Evolutionary conservation across 2,113 vertebrate genomes (phyloP), one percentile per base, ranked within the genome.

Genomic region (Dasypus novemcinctus): DNA sequence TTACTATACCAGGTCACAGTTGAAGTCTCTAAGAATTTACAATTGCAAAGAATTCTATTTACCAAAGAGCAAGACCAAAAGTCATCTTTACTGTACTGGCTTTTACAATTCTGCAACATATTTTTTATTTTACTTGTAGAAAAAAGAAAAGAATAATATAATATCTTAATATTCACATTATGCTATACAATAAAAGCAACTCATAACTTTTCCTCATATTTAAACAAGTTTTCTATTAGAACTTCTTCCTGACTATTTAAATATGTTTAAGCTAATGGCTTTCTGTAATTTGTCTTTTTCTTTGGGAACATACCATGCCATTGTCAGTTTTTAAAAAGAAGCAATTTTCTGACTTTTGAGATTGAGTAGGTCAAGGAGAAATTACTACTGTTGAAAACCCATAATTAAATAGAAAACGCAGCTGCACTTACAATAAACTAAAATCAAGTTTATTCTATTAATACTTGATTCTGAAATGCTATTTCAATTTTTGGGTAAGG

Each of bases 251-350:
- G 95, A 97, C 97, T 97, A 98, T 98, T 98, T 98, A 98, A 99
- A 98, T 98, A 98, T 96, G 96, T 97, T 98, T 98, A 98, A 98
- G 98, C 98, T 98, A 98, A 98, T 98, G 98, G 98, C 98, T 99
- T 98, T 97, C 98, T 98, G 97, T 98, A 98, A 99, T 99, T 98
- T 98, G 98, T 98, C 98, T 97, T 98, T 98, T 98, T 95, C 97
- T 98, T 98, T 98, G 98, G 98, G 98, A 98, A 98, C 98, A 99
- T 98, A 98, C 98, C 97, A 97, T 98, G 98, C 98, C 98, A 98
- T 99, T 99, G 99, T 99, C 98, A 98, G 98, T 98, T 98, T 98
- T 98, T 98, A 98, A 99, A 98, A 98, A 99, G 98, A 98, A 98
- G 98, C 98, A 98, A 98, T 99, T 99, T 98, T 97, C 98, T 98